These are phyloP conservation scores for Apomyelois bistriatella DNA, from an alignment of 2,888 invertebrate species.

Conservation along the genomic window DNA sequence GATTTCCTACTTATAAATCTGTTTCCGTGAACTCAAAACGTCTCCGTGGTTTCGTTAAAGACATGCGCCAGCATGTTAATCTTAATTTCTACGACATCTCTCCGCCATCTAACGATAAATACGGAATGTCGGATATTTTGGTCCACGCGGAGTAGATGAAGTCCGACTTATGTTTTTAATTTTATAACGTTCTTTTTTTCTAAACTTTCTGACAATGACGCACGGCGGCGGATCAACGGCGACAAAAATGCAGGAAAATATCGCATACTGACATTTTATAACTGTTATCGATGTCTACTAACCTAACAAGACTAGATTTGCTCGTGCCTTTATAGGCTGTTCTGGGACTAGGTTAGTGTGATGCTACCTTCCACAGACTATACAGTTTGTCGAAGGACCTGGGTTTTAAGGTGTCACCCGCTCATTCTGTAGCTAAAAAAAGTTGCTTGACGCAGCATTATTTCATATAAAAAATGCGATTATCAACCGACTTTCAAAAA, in stretches of 20 bases:
- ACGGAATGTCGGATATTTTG: slow-evolving; percentile 53
- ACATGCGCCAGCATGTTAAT: slow-evolving; percentile 41
- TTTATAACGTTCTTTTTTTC: slow-evolving; percentile 34
- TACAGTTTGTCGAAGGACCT: slow-evolving; percentile 36
- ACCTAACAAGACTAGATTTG: slow-evolving; percentile 67
- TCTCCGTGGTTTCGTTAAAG: slow-evolving; percentile 37
- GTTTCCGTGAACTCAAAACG: slow-evolving; percentile 14
- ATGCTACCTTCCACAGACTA: slow-evolving; percentile 45
- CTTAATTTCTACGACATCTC: slow-evolving; percentile 41
- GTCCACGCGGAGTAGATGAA: slow-evolving; percentile 52
- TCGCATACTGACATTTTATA: slow-evolving; percentile 51
- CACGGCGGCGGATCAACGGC: slow-evolving; percentile 62
- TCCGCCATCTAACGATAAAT: slow-evolving; percentile 28
- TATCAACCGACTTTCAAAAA: too few species aligned
- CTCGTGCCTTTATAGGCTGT: slow-evolving; percentile 65
- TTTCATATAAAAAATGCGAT: too few species aligned
- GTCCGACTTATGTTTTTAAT: slow-evolving; percentile 46
- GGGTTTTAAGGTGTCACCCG: slow-evolving; percentile 33
- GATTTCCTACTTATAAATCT: slow-evolving; percentile 16
- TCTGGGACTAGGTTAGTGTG: slow-evolving; percentile 74
- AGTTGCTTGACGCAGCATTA: too few species aligned
- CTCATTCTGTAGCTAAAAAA: slow-evolving; percentile 19
- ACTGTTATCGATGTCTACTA: slow-evolving; percentile 76
- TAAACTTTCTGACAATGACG: slow-evolving; percentile 61
- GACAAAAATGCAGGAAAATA: slow-evolving; percentile 45